Evolutionary conservation across 2,888 invertebrate genomes (phyloP).

Genomic region (Drosophila gaucha): DNA sequence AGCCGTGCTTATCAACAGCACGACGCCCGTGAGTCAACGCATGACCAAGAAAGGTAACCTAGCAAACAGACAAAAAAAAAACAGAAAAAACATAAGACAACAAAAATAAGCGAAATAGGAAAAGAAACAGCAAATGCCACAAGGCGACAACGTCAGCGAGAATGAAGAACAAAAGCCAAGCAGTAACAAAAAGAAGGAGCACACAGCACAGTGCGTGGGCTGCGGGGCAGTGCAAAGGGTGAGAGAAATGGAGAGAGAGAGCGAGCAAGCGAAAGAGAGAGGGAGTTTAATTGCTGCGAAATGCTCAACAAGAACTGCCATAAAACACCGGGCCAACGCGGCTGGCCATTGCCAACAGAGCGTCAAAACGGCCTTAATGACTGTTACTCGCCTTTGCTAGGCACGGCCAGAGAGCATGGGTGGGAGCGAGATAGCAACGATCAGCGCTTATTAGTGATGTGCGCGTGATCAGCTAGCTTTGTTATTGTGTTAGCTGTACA

Average conservation of each 20-base stretch:
- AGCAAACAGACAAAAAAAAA: constrained; percentile 40
- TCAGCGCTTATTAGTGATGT: constrained; percentile 38
- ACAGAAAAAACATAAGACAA: not conserved
- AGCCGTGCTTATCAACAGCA: constrained; percentile 64
- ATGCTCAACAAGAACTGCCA: constrained; percentile 44
- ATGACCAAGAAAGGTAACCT: constrained; percentile 76
- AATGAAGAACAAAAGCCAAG: constrained; percentile 47
- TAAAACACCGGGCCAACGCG: constrained; percentile 60
- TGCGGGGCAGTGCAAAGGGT: not conserved
- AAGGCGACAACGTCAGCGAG: constrained; percentile 54
- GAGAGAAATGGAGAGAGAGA: constrained; percentile 3
- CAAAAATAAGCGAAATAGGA: constrained; percentile 35
- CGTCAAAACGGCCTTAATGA: constrained; percentile 70
- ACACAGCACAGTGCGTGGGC: not conserved
- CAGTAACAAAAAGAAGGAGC: constrained; percentile 37
- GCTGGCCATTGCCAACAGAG: constrained; percentile 30
- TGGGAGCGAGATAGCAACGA: constrained; percentile 16
- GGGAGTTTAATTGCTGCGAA: constrained; percentile 48
- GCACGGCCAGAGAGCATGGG: not conserved
- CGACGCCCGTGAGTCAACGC: constrained; percentile 68
- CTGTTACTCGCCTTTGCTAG: constrained; percentile 37
- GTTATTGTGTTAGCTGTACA: not conserved
- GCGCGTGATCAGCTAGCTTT: not conserved
- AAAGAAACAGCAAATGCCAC: constrained; percentile 65
- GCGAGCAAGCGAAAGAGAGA: constrained; percentile 8